Evolutionary conservation across 2,797 vertebrate species (phyloP).

Genomic region (Enteromius fasciolatus): DNA sequence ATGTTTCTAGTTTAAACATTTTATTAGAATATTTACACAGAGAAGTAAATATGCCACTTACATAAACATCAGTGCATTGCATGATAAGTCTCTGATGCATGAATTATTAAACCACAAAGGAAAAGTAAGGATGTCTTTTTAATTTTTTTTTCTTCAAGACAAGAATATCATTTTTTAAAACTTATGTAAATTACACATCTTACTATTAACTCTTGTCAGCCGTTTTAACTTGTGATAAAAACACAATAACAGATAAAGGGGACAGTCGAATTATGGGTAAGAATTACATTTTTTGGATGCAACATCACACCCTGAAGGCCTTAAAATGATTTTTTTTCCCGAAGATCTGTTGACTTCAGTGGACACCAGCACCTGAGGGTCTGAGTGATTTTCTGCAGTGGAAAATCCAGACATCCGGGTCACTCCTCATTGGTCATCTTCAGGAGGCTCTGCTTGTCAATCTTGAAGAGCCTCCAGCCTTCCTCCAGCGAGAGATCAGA

Average conservation of each 20-base stretch:
- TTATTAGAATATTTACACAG: not conserved
- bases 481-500: constrained; percentile 77
- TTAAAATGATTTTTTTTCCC: too few relatives aligned
- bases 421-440: constrained; percentile 53
- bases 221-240: not conserved
- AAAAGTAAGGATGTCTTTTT: not conserved
- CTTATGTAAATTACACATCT: not conserved
- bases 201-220: not conserved
- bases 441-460: constrained; percentile 67
- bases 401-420: not conserved
- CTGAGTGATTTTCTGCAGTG: not conserved
- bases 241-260: not conserved
- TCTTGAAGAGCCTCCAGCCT: constrained; percentile 80
- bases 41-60: not conserved
- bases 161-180: not conserved
- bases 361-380: not conserved
- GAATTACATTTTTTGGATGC: not conserved
- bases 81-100: not conserved
- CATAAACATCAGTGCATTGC: not conserved
- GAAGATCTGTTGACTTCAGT: not conserved
- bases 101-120: not conserved
- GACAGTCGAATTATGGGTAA: not conserved
- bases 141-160: not conserved
- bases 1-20: not conserved
- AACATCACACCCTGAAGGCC: not conserved